Evolutionary conservation across 2,888 invertebrate species (phyloP).

Genomic region (Lithophane ornitopus): DNA sequence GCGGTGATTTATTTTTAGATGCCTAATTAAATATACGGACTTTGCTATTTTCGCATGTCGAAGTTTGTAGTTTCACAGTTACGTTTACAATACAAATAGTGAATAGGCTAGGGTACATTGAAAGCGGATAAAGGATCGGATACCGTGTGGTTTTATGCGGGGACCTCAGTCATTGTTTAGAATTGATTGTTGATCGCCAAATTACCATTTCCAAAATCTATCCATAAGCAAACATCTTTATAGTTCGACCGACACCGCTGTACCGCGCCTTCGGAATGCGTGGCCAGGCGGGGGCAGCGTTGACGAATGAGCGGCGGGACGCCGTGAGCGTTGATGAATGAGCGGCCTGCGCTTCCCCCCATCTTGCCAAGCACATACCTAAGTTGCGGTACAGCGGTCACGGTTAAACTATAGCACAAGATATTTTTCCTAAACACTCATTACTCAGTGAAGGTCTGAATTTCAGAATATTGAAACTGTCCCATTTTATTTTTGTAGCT

Average conservation of each 20-base stretch:
- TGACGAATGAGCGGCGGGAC: no score
- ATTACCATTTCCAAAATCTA: background rate
- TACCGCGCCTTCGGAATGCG: no score
- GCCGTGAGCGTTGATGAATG: no score
- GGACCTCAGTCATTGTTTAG: background rate
- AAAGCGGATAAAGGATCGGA: background rate
- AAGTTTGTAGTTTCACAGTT: slow-evolving; percentile 33
- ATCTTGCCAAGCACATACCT: no score
- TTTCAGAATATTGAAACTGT: background rate
- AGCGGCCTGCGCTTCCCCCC: no score
- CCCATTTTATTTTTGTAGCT: background rate
- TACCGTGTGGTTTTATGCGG: no score
- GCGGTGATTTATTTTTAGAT: slow-evolving; percentile 46
- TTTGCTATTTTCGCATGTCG: slow-evolving; percentile 22
- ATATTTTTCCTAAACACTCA: background rate
- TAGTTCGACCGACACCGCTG: no score
- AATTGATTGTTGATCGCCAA: background rate
- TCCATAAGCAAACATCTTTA: background rate
- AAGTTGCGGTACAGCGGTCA: no score
- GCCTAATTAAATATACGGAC: slow-evolving; percentile 1
- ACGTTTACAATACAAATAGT: slow-evolving; percentile 34
- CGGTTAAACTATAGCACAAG: background rate
- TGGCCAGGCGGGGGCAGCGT: no score
- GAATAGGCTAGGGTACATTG: slow-evolving; percentile 1
- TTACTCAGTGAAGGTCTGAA: background rate